Evolutionary conservation across 1,140 invertebrate genomes (phyloP).

Genomic region (Brachionus manjavacas): DNA sequence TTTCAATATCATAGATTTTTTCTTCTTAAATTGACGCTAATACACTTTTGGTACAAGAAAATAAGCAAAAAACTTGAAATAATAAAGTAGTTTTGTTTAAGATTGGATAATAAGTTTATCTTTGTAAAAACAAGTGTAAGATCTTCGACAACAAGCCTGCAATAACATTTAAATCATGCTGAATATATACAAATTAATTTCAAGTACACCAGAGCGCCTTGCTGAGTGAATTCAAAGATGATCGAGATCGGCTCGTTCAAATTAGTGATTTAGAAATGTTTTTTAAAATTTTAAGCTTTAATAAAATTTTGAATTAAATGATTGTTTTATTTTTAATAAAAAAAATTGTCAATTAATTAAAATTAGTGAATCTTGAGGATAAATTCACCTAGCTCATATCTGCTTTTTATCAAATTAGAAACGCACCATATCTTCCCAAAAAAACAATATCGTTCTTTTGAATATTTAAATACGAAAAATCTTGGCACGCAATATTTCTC

Average conservation of each 20-base stretch:
- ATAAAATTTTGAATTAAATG: too few species aligned
- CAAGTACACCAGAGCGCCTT: background rate
- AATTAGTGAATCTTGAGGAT: background rate
- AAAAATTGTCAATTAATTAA: background rate
- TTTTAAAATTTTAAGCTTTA: background rate
- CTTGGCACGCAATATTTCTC: background rate
- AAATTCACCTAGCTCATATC: background rate
- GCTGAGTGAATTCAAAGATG: background rate
- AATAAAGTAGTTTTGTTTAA: background rate
- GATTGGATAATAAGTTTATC: background rate
- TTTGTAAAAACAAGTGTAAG: conserved; percentile 6
- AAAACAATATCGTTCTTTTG: background rate
- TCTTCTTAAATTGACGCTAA: conserved; percentile 27
- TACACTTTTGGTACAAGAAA: background rate
- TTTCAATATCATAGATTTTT: conserved; percentile 1
- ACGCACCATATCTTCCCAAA: background rate
- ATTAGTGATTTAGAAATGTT: background rate
- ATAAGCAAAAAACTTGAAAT: conserved; percentile 12
- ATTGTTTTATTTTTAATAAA: too few species aligned
- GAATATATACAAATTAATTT: conserved; percentile 7
- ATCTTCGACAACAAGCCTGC: background rate
- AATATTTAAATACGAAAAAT: background rate
- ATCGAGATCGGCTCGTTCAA: background rate
- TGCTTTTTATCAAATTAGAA: background rate
- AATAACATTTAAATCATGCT: conserved; percentile 11